A percentile compares a stretch with the other conserved stretches of the same genome.
phyloP scores from a whole-genome alignment of 1,140 invertebrate genomes.

The Drosophila ficusphila region DNA sequence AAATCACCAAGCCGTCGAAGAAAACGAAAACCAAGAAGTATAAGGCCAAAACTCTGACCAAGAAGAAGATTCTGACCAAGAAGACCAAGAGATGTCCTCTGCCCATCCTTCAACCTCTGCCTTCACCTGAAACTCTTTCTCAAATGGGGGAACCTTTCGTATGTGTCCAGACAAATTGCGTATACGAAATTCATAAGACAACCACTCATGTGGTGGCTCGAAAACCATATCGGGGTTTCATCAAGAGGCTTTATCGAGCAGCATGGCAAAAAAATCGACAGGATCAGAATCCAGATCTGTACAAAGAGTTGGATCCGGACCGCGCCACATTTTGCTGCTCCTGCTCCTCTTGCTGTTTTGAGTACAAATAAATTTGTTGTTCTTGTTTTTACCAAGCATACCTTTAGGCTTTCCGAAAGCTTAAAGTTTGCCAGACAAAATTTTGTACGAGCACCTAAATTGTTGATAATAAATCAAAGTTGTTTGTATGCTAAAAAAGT shows the following conservation, averaged over 20 bases:
- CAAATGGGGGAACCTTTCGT: not conserved
- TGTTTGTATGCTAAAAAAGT: not conserved
- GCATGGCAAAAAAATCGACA: not conserved
- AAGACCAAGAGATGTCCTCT: not conserved
- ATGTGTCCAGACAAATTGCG: not conserved
- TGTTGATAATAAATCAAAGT: not conserved
- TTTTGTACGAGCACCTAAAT: conserved; percentile 2
- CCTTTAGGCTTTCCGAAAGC: conserved; percentile 14
- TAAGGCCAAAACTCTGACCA: not conserved
- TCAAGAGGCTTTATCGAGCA: conserved; percentile 18
- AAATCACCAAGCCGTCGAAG: not conserved
- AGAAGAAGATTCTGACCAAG: not conserved
- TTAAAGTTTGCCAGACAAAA: not conserved
- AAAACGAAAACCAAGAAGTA: conserved; percentile 5
- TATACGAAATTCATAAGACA: conserved; percentile 8
- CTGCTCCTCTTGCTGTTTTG: conserved; percentile 16
- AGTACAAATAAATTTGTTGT: not conserved
- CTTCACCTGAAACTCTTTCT: not conserved
- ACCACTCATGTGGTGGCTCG: not conserved
- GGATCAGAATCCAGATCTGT: not conserved
- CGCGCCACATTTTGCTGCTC: not conserved
- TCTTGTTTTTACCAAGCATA: conserved; percentile 11
- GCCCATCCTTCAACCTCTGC: not conserved
- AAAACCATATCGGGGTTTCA: conserved; percentile 1
- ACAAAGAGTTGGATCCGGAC: not conserved